Percentiles rank a stretch among this genome's conserved stretches.
These are phyloP conservation scores for Leptinotarsa tumamoca DNA, from an alignment of 2,888 invertebrate genomes.

Conservation along the genomic window DNA sequence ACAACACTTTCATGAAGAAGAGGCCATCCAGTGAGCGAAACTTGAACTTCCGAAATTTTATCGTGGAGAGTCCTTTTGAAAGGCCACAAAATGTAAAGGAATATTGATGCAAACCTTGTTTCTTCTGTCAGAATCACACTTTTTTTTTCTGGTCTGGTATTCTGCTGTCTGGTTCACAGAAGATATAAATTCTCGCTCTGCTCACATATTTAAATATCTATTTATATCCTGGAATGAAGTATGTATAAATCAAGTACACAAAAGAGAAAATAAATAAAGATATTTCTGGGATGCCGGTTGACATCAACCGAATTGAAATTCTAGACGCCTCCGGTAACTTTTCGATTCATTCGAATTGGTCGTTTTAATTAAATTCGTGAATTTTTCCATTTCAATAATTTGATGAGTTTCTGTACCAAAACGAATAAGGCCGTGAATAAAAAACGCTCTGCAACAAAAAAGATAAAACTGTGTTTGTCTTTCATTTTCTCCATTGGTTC, in stretches of 20 bases:
- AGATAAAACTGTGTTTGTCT: not conserved
- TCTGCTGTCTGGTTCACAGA: not conserved
- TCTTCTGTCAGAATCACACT: too few species aligned
- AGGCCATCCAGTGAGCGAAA: not conserved
- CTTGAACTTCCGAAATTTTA: not conserved
- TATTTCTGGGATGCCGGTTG: conserved; percentile 3
- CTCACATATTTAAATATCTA: not conserved
- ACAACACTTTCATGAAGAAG: too few species aligned
- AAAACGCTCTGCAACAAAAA: not conserved
- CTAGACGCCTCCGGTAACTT: conserved; percentile 4
- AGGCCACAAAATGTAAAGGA: not conserved
- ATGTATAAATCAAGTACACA: conserved; percentile 9
- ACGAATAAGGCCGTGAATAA: not conserved
- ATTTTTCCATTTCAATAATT: not conserved
- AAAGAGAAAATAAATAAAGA: conserved; percentile 21
- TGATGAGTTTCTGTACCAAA: not conserved
- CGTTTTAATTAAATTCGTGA: conserved; percentile 15
- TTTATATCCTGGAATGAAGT: not conserved
- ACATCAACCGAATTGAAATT: conserved; percentile 18
- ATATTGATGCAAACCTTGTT: too few species aligned
- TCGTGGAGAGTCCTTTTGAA: not conserved
- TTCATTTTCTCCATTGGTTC: not conserved
- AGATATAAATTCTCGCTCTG: not conserved
- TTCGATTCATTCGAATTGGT: conserved; percentile 3
- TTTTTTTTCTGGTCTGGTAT: too few species aligned